Conservation (phyloP, 2,113 vertebrate species). For the Mobula hypostoma region DNA sequence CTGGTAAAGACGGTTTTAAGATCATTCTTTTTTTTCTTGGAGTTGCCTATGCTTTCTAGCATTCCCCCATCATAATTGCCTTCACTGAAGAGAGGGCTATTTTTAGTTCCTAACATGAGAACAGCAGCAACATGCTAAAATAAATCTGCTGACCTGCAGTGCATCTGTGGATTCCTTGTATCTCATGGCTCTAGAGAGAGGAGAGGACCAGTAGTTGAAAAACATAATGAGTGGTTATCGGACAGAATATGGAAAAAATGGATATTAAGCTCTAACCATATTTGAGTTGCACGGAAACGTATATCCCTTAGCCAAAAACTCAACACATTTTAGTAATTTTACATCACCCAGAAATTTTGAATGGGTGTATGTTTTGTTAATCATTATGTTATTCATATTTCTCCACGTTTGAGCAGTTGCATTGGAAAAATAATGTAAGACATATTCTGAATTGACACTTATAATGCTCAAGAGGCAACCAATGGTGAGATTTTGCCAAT, state of each 20-base stretch:
- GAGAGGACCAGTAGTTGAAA: conserved; percentile 7
- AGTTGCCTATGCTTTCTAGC: background rate
- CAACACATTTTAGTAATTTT: background rate
- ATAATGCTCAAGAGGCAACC: background rate
- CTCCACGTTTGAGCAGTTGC: too few relatives aligned
- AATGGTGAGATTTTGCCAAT: background rate
- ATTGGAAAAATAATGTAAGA: background rate
- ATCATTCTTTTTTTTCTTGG: background rate
- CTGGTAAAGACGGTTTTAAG: background rate
- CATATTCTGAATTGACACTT: background rate
- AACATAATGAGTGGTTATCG: too few relatives aligned
- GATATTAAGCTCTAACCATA: too few relatives aligned
- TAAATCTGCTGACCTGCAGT: conserved; percentile 24
- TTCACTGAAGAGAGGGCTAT: background rate
- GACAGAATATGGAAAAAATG: background rate
- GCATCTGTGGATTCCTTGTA: background rate
- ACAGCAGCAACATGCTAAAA: conserved; percentile 13
- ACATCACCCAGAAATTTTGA: background rate
- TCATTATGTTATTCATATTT: background rate
- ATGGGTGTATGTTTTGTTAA: background rate
- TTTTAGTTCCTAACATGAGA: conserved; percentile 10
- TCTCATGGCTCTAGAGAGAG: background rate
- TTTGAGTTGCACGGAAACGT: background rate
- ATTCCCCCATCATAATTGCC: conserved; percentile 4
- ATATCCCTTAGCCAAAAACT: background rate